Evolutionary conservation across 2,113 vertebrate genomes (phyloP), one percentile per base, ranked within the genome.

Genomic region (Scomber colias): DNA sequence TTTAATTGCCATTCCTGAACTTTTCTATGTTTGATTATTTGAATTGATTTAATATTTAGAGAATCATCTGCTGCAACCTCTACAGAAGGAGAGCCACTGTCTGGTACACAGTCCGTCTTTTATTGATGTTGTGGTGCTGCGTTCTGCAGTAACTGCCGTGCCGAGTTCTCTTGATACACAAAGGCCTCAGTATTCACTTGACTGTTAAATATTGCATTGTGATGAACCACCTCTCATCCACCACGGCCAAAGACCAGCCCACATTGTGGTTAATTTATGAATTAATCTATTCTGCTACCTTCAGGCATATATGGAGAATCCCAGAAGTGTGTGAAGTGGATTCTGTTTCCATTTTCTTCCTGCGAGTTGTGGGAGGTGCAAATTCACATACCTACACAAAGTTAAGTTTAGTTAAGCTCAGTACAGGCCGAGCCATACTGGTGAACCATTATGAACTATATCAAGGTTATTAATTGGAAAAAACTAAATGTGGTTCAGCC

Each of bases 131-230:
- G 62, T n/a, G 71, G 51, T 67, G 63, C 12, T 64, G 44, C 14
- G 55, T 64, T 85, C 83, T 89, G 64, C 82, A 63, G 49, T 40
- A 55, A 63, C 83, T 48, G 21, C 82, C 61, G 75, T 40, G 48
- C 30, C 45, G 77, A 79, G 77, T 72, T 83, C 21, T 81, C 13
- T 46, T 35, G 56, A 86, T 16, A 71, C 79, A 61, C 63, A 69
- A 71, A 78, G 81, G 79, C 60, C 40, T 63, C 63, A 13, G 65
- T 81, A 70, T 79, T 81, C 66, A 77, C 78, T n/a, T 63, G 55
- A 59, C 77, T 73, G 55, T 80, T 88, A 80, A 89, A 84, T 90
- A 89, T 81, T 92, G 66, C 78, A 92, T 51, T 21, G 63, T 67
- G 71, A 88, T 72, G 64, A 84, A 64, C 66, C 2, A 13, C 63